These are phyloP conservation scores for Cyanoramphus novaezelandiae DNA, from an alignment of 2,113 vertebrate genomes.

Conservation along the genomic window DNA sequence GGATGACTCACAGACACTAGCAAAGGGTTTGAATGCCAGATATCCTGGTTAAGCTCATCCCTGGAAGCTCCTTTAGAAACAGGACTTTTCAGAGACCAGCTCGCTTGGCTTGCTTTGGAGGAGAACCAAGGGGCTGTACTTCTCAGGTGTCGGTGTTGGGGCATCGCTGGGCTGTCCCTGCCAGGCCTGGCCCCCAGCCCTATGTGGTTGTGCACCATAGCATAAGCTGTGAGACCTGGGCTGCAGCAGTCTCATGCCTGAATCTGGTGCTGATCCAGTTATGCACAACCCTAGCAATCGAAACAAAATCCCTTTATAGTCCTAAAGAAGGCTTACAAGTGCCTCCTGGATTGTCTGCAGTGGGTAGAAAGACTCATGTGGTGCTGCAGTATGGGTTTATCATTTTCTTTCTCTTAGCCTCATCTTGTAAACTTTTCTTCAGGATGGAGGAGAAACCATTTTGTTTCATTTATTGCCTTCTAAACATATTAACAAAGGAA, in stretches of 20 bases:
- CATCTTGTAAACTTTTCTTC: neutral
- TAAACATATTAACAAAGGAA: neutral
- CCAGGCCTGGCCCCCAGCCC: neutral
- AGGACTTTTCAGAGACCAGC: neutral
- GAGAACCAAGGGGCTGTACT: neutral
- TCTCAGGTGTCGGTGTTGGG: neutral
- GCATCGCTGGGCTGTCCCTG: neutral
- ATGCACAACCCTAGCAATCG: neutral
- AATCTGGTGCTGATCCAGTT: neutral
- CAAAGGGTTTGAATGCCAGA: neutral
- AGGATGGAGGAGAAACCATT: neutral
- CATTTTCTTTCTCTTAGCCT: neutral
- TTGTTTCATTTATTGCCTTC: neutral
- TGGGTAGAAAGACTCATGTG: neutral
- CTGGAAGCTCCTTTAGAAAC: neutral
- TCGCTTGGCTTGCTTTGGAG: neutral
- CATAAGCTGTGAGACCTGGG: neutral
- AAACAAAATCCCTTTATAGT: neutral
- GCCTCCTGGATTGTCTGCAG: neutral
- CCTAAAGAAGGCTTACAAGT: neutral
- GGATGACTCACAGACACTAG: constrained; percentile 1
- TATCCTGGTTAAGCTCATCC: neutral
- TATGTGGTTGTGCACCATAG: neutral
- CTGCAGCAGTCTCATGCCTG: neutral
- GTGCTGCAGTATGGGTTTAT: neutral